Percentiles rank a stretch among this genome's conserved stretches.
These are phyloP conservation scores for Pterostichus niger DNA, from an alignment of 2,888 invertebrate genomes.

Conservation along the genomic window DNA sequence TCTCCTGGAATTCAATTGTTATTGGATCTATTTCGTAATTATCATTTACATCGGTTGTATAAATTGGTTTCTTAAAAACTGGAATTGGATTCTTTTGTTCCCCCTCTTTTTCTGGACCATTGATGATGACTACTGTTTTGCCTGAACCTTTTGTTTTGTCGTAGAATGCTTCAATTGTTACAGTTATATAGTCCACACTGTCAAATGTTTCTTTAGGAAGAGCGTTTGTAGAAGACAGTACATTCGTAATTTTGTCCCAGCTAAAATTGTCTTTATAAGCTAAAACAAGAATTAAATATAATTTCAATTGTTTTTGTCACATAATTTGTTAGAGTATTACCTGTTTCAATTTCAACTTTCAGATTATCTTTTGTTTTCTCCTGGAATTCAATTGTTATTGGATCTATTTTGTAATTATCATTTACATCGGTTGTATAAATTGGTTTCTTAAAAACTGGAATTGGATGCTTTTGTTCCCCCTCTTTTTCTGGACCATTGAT, in stretches of 20 bases:
- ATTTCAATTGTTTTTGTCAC: neutral
- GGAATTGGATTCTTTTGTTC: constrained; percentile 38
- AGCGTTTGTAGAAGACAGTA: neutral
- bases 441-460: neutral
- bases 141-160: neutral
- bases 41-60: constrained; percentile 68
- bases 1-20: neutral
- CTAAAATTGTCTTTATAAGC: neutral
- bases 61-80: constrained; percentile 68
- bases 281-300: neutral
- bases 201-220: neutral
- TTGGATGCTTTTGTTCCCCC: neutral
- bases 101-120: neutral
- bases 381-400: no score
- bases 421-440: neutral
- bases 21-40: constrained; percentile 68
- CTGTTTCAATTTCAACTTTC: no score
- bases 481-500: neutral
- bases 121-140: neutral
- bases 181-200: neutral
- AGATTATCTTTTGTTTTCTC: no score
- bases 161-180: constrained; percentile 5
- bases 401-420: neutral
- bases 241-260: neutral
- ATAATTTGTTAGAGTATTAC: no score